Percentiles rank a stretch among this genome's conserved stretches.
phyloP scores from a whole-genome alignment of 2,113 vertebrate genomes.

The Sapajus apella region DNA sequence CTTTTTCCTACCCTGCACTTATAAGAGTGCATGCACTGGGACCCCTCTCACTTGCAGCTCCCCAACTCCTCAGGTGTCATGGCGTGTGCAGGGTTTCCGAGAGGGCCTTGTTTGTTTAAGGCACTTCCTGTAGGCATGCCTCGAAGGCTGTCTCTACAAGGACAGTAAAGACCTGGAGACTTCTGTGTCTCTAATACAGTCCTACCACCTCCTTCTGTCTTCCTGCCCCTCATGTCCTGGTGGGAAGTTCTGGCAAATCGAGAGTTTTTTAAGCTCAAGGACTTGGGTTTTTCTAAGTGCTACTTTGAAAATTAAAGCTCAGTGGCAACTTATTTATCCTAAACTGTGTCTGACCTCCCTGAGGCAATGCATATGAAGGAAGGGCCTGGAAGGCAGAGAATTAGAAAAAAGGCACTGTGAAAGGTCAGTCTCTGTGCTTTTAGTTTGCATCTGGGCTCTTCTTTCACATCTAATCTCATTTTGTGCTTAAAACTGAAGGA shows the following conservation, averaged over 20 bases:
- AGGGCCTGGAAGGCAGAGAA: neutral
- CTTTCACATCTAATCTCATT: neutral
- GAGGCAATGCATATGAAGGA: neutral
- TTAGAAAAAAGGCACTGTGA: neutral
- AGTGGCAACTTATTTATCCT: neutral
- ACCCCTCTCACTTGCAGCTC: accelerated
- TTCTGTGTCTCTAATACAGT: neutral
- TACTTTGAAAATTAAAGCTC: conserved; percentile 35
- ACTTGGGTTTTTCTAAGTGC: neutral
- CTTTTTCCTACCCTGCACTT: neutral
- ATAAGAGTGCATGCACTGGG: neutral
- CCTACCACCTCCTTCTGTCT: neutral
- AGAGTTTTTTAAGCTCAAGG: neutral
- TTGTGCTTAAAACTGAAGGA: neutral
- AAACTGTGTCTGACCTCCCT: neutral
- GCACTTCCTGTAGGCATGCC: neutral
- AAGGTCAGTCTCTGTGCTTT: neutral
- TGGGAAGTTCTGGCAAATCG: neutral
- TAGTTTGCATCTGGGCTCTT: neutral
- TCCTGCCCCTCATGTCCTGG: neutral
- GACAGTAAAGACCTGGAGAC: neutral
- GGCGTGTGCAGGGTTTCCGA: accelerated
- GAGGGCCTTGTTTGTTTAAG: too few species aligned
- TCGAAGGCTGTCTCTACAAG: neutral
- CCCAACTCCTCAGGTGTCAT: neutral